These are phyloP conservation scores for Calliopsis andreniformis DNA, from an alignment of 1,140 invertebrate genomes.

Conservation along the genomic window DNA sequence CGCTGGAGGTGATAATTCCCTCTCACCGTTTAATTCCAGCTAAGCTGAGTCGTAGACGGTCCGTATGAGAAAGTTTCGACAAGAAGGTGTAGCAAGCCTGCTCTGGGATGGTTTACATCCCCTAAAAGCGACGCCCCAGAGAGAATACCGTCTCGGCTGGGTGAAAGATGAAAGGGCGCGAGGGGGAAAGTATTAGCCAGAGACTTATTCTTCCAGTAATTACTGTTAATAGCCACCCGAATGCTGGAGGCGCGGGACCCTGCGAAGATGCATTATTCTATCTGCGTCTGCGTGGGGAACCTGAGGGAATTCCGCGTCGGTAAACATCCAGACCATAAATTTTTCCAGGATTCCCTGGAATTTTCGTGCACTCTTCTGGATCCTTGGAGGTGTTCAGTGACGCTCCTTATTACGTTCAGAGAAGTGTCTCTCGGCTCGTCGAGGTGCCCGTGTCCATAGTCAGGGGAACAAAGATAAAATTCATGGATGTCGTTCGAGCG, in stretches of 20 bases:
- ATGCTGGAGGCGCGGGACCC: conserved; percentile 21
- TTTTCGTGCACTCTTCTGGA: conserved; percentile 55
- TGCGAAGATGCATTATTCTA: conserved; percentile 10
- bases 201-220: conserved; percentile 69
- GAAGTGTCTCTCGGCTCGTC: not conserved
- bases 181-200: conserved; percentile 60
- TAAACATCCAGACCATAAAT: conserved; percentile 64
- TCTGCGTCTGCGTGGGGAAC: conserved; percentile 20
- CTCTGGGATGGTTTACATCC: conserved; percentile 41
- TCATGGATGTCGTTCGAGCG: not conserved
- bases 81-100: not conserved
- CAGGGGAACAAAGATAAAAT: not conserved
- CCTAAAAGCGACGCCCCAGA: conserved; percentile 28
- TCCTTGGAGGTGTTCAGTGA: conserved; percentile 38
- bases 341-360: conserved; percentile 60
- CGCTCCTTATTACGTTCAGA: conserved; percentile 38
- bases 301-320: conserved; percentile 54
- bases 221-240: conserved; percentile 57
- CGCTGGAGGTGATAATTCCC: conserved; percentile 27
- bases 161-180: conserved; percentile 56
- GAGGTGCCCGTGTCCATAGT: not conserved
- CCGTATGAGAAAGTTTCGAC: conserved; percentile 34
- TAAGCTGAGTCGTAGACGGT: not conserved
- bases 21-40: conserved; percentile 18
- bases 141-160: conserved; percentile 31